Base-by-base conservation (phyloP, 2,113 vertebrate species). In the Dendrocopos noguchii region DNA sequence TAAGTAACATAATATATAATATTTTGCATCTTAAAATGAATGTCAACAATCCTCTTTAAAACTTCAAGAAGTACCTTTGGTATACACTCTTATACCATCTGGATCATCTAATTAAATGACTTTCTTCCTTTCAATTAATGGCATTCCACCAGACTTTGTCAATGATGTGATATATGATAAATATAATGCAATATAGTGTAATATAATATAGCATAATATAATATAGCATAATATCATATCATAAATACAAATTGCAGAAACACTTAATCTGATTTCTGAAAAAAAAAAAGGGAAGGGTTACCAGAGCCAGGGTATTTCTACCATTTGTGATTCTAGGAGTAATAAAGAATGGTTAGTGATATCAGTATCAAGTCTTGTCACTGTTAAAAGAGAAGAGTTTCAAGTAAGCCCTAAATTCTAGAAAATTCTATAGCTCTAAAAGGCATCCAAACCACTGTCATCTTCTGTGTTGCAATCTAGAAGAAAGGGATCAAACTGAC, bases 241-340 rank as follows among this genome's bases (percentile, higher is more conserved):
- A 44, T 25, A 22, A 67, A 55, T 8, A 80, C 4, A n/a, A 42
- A 67, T 80, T 59, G 10, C 22, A 68, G 42, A 59, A 87, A 59
- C 6, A 66, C 7, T 21, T 68, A 10, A 60, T 46, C 22, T 74
- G 13, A 55, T 73, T 73, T 34, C 3, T 2, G 33, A 64, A 77
- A 20, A 66, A 21, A 19, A 36, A 25, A 36, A 34, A 12, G 10
- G 0, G 0, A 74, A 66, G 6, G 7, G 1, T 1, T 29, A 84
- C 13, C 31, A 83, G 9, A 70, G 13, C 16, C 33, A 71, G 63
- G 18, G 68, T 64, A 59, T 55, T 60, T 22, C 27, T 77, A 21
- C 24, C 29, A 1, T 57, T 34, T 3, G 3, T 77, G 28, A 75
- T 36, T 75, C 67, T 52, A 46, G 25, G 4, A 52, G 8, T 56